A percentile compares a stretch with the other conserved stretches of the same genome.
These are phyloP conservation scores for Rhogogaster chlorosoma DNA, from an alignment of 2,888 invertebrate species.

Conservation along the genomic window DNA sequence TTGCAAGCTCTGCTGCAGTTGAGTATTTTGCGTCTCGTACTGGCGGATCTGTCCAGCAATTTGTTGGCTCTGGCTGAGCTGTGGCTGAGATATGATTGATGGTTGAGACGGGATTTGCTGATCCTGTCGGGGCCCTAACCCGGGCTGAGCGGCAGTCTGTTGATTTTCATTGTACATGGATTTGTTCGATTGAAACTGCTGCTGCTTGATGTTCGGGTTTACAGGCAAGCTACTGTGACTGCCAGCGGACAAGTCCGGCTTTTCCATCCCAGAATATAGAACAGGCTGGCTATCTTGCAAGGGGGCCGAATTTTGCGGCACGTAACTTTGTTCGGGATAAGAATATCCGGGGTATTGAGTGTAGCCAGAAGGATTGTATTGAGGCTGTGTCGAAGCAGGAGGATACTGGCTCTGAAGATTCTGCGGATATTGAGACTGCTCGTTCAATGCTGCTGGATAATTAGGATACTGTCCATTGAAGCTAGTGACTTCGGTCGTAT, in stretches of 20 bases:
- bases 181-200: neutral
- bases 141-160: neutral
- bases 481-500: constrained; percentile 59
- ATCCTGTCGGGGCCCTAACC: neutral
- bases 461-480: constrained; percentile 59
- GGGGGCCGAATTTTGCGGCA: neutral
- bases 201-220: neutral
- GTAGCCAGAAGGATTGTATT: constrained; percentile 13
- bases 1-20: constrained; percentile 37
- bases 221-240: neutral
- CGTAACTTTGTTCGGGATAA: constrained; percentile 23
- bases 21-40: constrained; percentile 41
- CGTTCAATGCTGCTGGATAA: constrained; percentile 50
- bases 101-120: neutral
- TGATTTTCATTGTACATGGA: neutral
- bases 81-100: neutral
- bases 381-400: constrained; percentile 7
- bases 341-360: constrained; percentile 17
- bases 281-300: neutral
- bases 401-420: constrained; percentile 54
- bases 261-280: neutral
- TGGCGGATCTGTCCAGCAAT: constrained; percentile 31
- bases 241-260: neutral
- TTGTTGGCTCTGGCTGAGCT: constrained; percentile 41
- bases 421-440: constrained; percentile 50